These are phyloP conservation scores for Hylyphantes graminicola DNA, from an alignment of 1,140 invertebrate species.

Conservation along the genomic window DNA sequence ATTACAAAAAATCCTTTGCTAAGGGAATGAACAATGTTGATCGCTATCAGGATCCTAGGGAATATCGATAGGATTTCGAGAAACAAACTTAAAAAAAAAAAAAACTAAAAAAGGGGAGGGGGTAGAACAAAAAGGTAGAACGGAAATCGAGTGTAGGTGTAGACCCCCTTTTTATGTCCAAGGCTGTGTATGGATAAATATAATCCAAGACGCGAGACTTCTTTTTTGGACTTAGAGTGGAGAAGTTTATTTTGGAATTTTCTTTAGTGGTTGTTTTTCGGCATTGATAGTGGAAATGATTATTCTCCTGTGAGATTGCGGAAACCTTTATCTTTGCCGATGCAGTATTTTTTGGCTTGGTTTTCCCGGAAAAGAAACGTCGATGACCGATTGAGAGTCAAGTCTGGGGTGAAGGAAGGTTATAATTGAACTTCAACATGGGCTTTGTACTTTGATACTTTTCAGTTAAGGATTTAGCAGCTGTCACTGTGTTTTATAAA, in stretches of 20 bases:
- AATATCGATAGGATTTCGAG: constrained; percentile 54
- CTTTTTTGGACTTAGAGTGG: constrained; percentile 17
- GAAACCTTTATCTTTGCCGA: constrained; percentile 17
- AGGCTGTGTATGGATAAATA: constrained; percentile 42
- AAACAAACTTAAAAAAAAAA: constrained; percentile 49
- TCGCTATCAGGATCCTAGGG: constrained; percentile 51
- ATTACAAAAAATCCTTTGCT: constrained; percentile 54
- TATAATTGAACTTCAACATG: no score
- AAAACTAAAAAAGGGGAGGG: neutral
- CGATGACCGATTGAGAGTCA: no score
- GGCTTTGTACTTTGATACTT: no score
- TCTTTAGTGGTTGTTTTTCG: constrained; percentile 23
- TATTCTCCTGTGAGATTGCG: constrained; percentile 19
- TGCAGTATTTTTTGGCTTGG: neutral
- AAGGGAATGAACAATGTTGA: constrained; percentile 56
- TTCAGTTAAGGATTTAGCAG: no score
- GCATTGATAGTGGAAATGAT: constrained; percentile 34
- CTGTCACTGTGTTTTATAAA: no score
- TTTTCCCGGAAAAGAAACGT: no score
- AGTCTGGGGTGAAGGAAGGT: no score
- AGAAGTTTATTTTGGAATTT: constrained; percentile 24
- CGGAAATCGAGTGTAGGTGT: constrained; percentile 44
- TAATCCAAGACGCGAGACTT: constrained; percentile 22
- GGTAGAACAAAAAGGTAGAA: constrained; percentile 1
- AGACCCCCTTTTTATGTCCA: constrained; percentile 31